Conservation (phyloP, 2,888 invertebrate genomes). For the Gisinianus flammeolus region DNA sequence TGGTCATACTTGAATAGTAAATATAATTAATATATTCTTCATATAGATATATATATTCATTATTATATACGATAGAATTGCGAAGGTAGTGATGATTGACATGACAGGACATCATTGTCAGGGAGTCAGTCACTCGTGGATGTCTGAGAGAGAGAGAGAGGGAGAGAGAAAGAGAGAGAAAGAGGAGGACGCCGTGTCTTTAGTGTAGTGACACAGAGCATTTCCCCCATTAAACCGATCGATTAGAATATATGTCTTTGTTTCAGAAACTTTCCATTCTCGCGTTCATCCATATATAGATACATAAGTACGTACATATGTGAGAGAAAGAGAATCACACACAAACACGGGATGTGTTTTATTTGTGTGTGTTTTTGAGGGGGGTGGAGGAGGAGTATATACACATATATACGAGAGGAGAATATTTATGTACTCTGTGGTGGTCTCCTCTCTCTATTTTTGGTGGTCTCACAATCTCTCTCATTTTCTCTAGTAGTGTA, state of each 20-base stretch:
- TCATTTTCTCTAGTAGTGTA: not conserved
- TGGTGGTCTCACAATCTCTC: not conserved
- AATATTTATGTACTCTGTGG: not conserved
- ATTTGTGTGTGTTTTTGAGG: not conserved
- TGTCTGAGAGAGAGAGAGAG: too few species aligned
- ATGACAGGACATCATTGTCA: not conserved
- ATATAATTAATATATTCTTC: not conserved
- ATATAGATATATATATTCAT: not conserved
- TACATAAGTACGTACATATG: too few species aligned
- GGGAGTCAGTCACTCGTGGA: not conserved
- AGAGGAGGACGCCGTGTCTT: not conserved
- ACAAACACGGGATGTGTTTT: not conserved
- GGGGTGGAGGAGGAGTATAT: not conserved
- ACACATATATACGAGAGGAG: not conserved
- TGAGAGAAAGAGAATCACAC: not conserved
- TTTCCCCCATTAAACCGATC: not conserved
- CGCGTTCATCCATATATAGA: not conserved
- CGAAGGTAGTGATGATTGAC: conserved; percentile 22
- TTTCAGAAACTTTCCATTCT: not conserved
- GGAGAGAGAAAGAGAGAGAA: not conserved
- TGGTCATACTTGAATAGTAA: not conserved
- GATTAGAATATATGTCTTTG: not conserved
- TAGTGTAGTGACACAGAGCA: too few species aligned
- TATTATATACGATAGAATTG: conserved; percentile 12
- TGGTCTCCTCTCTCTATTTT: not conserved